Evolutionary conservation across 2,113 vertebrate genomes (phyloP), one percentile per base, ranked within the genome.

Genomic region (Hypocryptadius cinnamomeus): DNA sequence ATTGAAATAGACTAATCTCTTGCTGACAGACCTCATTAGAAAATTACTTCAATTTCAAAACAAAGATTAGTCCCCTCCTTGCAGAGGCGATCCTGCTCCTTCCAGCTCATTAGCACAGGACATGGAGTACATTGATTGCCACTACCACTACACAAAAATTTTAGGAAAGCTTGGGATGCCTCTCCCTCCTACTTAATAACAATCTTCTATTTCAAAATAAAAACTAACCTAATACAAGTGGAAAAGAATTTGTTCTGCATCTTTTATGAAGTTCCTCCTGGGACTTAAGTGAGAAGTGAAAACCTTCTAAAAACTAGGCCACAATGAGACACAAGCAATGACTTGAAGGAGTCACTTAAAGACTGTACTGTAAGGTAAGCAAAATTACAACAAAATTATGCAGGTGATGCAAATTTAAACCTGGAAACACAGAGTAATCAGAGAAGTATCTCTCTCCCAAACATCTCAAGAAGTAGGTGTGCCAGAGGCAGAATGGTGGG

Each of bases 121-220:
- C 22, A 51, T 1, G 1, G 28, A 79, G 21, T 7, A 47, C 21
- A 42, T 0, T 11, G 37, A 78, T 4, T 44, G 47, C 65, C 16
- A 78, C 28, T 44, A 76, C 39, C 15, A 11, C 27, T 37, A 57
- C 28, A 40, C 21, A 56, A 61, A 93, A 54, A 23, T 17, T 50
- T 65, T 33, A 35, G 25, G 17, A 20, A 48, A 20, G 40, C 50
- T 31, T 59, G 53, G 68, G 77, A 68, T 6, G 3, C 11, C 27
- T 48, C 42, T 66, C 45, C 44, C 15, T 73, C 78, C 33, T 60
- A 28, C 44, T 63, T 72, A 40, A 16, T 42, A 59, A 45, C 18
- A 68, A 42, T 18, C 33, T 44, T 50, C 11, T 50, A 51, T 37
- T 80, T 84, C 14, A 33, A 87, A 84, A 87, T 39, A 80, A 87